Evolutionary conservation across 2,888 invertebrate genomes (phyloP).

Genomic region (Latrodectus elegans): DNA sequence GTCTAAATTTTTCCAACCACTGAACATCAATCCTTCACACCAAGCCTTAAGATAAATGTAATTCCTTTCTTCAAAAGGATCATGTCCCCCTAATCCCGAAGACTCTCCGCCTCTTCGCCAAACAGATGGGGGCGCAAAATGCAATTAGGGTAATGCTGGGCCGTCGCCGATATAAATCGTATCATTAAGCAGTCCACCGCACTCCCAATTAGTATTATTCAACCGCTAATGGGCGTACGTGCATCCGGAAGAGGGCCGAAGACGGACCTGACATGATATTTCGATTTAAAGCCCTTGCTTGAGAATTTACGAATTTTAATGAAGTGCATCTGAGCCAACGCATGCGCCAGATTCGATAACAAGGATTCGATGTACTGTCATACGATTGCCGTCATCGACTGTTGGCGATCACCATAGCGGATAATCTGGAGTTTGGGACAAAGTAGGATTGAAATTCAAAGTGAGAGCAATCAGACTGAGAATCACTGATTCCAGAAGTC

Average conservation of each 20-base stretch:
- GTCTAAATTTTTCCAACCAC: too few relatives aligned
- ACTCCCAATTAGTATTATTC: slow-evolving; percentile 65
- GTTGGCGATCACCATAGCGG: too few relatives aligned
- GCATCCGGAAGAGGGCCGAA: slow-evolving; percentile 15
- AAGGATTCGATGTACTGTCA: too few relatives aligned
- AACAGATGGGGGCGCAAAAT: slow-evolving; percentile 12
- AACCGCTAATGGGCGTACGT: slow-evolving; percentile 4
- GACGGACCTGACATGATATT: slow-evolving; percentile 39
- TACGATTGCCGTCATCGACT: too few relatives aligned
- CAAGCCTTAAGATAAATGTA: background rate
- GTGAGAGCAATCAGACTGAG: too few relatives aligned
- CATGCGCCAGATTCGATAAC: too few relatives aligned
- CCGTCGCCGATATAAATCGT: slow-evolving; percentile 57
- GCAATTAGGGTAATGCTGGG: slow-evolving; percentile 60
- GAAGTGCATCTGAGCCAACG: too few relatives aligned
- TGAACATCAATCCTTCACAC: too few relatives aligned
- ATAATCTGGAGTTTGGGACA: too few relatives aligned
- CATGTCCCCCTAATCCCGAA: background rate
- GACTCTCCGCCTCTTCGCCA: background rate
- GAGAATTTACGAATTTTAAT: background rate
- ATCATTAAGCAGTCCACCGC: slow-evolving; percentile 63
- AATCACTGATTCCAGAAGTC: too few relatives aligned
- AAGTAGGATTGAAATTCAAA: too few relatives aligned
- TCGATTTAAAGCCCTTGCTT: slow-evolving; percentile 12
- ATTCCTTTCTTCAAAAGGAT: background rate